Conservation (phyloP, 2,888 invertebrate species). For the Cetonia aurata region DNA sequence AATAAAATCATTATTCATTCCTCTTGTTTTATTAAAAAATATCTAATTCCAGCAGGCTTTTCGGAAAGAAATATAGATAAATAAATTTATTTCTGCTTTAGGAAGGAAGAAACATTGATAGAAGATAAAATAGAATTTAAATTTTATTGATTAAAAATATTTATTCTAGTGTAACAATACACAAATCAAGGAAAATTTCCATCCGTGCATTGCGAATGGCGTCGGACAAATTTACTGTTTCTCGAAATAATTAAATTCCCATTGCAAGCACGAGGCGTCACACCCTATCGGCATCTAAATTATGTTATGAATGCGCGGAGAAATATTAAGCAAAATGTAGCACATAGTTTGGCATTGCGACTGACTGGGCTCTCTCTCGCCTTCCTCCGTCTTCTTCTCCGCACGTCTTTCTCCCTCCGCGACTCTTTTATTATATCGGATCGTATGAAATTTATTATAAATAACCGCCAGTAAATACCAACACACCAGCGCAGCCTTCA, state of each 20-base stretch:
- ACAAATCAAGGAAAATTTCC: too few relatives aligned
- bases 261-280: slow-evolving; percentile 38
- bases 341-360: too few relatives aligned
- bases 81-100: neutral
- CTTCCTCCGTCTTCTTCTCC: too few relatives aligned
- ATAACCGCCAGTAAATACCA: too few relatives aligned
- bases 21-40: neutral
- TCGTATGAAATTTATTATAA: too few relatives aligned
- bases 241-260: slow-evolving; percentile 45
- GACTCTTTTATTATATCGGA: too few relatives aligned
- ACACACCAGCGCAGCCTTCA: too few relatives aligned
- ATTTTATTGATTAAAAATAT: slow-evolving; percentile 14
- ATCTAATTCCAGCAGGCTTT: neutral
- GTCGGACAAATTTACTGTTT: slow-evolving; percentile 24
- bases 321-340: slow-evolving; percentile 15
- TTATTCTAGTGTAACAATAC: neutral
- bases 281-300: slow-evolving; percentile 46
- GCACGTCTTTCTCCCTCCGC: too few relatives aligned
- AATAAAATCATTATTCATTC: too few relatives aligned
- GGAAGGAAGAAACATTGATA: slow-evolving; percentile 9
- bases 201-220: neutral
- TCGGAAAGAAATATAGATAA: too few relatives aligned
- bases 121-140: too few relatives aligned
- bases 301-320: slow-evolving; percentile 44
- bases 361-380: too few relatives aligned